A percentile compares a stretch with the other conserved stretches of the same genome.
These are phyloP conservation scores for Rhingia rostrata DNA, from an alignment of 2,888 invertebrate species.

Conservation along the genomic window DNA sequence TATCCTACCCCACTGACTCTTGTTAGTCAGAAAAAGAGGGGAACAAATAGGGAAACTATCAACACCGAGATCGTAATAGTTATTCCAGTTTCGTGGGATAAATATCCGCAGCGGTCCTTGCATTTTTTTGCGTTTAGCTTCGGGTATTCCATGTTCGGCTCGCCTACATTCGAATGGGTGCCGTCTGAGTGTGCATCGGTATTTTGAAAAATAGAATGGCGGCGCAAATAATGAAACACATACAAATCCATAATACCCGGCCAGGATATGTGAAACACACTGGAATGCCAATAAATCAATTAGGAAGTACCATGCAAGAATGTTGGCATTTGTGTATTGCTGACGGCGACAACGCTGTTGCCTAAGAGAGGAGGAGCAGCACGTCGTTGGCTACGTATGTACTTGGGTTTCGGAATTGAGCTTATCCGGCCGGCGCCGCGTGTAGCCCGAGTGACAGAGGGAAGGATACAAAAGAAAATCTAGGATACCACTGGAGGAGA, in stretches of 20 bases:
- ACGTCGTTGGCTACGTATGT: not conserved
- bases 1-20: conserved; percentile 28
- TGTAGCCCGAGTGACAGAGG: conserved; percentile 19
- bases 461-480: conserved; percentile 61
- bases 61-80: conserved; percentile 57
- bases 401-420: conserved; percentile 43
- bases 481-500: conserved; percentile 55
- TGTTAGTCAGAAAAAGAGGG: not conserved
- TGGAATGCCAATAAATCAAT: conserved; percentile 74
- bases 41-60: conserved; percentile 39
- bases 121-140: conserved; percentile 63
- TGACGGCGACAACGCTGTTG: conserved; percentile 11
- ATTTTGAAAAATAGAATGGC: not conserved
- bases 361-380: not conserved
- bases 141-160: conserved; percentile 51
- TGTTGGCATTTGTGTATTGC: conserved; percentile 66
- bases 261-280: conserved; percentile 63
- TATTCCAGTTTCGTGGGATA: conserved; percentile 46
- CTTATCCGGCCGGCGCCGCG: conserved; percentile 39
- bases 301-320: conserved; percentile 71
- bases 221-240: conserved; percentile 64
- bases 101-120: conserved; percentile 54
- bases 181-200: not conserved
- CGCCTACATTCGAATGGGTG: not conserved
- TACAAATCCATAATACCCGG: conserved; percentile 40